Evolutionary conservation across 1,140 invertebrate genomes (phyloP), one percentile per base, ranked within the genome.

Genomic region (Macrotrachela quadricornifera): DNA sequence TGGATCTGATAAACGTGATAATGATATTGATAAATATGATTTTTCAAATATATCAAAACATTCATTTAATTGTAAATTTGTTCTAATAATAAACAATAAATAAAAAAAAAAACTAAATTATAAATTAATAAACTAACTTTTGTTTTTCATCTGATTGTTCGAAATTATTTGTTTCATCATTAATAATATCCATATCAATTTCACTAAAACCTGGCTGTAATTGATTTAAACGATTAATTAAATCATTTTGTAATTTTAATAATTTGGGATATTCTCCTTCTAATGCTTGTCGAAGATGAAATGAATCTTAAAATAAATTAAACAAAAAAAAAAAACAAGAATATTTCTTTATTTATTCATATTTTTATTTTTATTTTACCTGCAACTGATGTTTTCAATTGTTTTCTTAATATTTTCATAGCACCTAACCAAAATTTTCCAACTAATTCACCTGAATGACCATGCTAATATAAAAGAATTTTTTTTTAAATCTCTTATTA

Each of bases 201-300:
- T 17, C 11, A 15, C 21, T 15, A n/a, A 15, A 45, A 36, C 44
- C 11, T 21, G 51, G 51, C 13, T 53, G 40, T n/a, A 69, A 64
- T 55, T 68, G 67, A 50, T 76, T 72, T 13, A 80, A 64, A 39
- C 74, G 65, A 59, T 75, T 75, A 68, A 77, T 78, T 10, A 80
- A 62, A 52, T 80, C 78, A 49, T 75, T 69, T 65, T 76, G 78
- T 21, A 80, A 64, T 44, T 76, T 77, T 12, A 90, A 69, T 49
- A 88, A 72, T 64, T 82, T 85, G 15, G 85, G 84, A 69, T 80
- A 88, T 67, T 88, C 84, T 46, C 80, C 80, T 71, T 88, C 84
- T 50, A 88, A 73, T 40, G 81, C 79, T 70, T 86, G 82, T 61
- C 80, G 82, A n/a, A 85, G 74, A 59, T 80, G 78, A 44, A 76